phyloP scores from a whole-genome alignment of 2,888 invertebrate species.

The Amorpha juglandis region DNA sequence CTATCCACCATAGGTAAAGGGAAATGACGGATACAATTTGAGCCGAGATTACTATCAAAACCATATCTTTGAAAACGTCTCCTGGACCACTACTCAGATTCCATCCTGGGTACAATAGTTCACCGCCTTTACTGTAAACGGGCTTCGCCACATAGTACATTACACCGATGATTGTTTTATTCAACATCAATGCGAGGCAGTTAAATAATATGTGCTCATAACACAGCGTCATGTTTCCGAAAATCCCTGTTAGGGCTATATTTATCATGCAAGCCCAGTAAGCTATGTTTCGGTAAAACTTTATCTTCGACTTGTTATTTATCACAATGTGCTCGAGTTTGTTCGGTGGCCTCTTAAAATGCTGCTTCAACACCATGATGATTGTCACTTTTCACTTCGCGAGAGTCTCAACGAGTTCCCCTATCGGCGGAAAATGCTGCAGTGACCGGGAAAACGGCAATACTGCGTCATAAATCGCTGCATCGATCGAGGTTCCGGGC shows the following conservation, averaged over 20 bases:
- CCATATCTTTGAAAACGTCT: not conserved
- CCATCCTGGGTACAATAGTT: not conserved
- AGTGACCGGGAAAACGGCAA: not conserved
- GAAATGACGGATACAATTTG: not conserved
- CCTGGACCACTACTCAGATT: not conserved
- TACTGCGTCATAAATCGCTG: not conserved
- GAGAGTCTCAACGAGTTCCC: not conserved
- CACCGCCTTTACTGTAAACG: not conserved
- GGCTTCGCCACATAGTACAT: not conserved
- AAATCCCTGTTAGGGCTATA: not conserved
- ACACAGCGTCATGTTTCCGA: not conserved
- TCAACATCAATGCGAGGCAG: no score
- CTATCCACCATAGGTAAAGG: not conserved
- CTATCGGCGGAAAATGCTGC: not conserved
- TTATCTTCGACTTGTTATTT: not conserved
- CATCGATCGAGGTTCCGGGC: not conserved
- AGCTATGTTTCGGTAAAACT: not conserved
- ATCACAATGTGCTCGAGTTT: not conserved
- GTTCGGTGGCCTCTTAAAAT: not conserved
- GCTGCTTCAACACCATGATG: not conserved
- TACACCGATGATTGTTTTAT: not conserved
- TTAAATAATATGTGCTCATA: no score
- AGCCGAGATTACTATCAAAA: not conserved
- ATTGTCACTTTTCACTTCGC: not conserved
- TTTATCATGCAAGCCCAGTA: not conserved